Evolutionary conservation across 2,888 invertebrate genomes (phyloP), one percentile per base, ranked within the genome.

Genomic region (Meloe dianella): DNA sequence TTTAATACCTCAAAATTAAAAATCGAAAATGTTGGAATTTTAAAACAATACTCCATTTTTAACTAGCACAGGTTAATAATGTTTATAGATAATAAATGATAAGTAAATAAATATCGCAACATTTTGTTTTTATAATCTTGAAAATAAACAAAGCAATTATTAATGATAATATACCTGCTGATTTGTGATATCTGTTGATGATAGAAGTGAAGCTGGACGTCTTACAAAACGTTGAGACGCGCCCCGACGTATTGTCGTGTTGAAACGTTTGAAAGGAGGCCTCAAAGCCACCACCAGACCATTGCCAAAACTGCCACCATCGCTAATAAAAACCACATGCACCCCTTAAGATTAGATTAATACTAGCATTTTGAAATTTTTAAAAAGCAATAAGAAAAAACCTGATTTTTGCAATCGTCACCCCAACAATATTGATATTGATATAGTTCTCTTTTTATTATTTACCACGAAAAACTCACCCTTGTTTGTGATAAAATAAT

Each of bases 241-340:
- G 62, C 79, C 77, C 64, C 82, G 79, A 29, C 83, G 79, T 66
- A 83, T 79, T 54, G 83, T 82, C 67, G 75, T 78, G 79, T 82
- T 80, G 79, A 83, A 80, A 70, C 83, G 81, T 68, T 81, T 81
- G 76, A 83, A 83, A 66, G 82, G 81, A 63, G 83, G 82, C 73
- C 82, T 77, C 74, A 83, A 77, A 70, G 82, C 82, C 77, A 81
- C 78, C 80, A 82, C 82, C 80, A 82, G 77, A 71, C 80, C 81
- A 70, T 78, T 78, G 73, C 81, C 80, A 74, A 80, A 75, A 71
- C 76, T 77, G 75, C 75, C 76, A 73, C 80, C 82, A 80, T 84
- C 82, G 76, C 84, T 84, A 81, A 71, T 61, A 74, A 69, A 70
- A 70, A 76, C 75, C 76, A 79, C 79, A 80, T 80, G 79, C 80